phyloP scores from a whole-genome alignment of 2,888 invertebrate species.

The Osmoderma eremita region DNA sequence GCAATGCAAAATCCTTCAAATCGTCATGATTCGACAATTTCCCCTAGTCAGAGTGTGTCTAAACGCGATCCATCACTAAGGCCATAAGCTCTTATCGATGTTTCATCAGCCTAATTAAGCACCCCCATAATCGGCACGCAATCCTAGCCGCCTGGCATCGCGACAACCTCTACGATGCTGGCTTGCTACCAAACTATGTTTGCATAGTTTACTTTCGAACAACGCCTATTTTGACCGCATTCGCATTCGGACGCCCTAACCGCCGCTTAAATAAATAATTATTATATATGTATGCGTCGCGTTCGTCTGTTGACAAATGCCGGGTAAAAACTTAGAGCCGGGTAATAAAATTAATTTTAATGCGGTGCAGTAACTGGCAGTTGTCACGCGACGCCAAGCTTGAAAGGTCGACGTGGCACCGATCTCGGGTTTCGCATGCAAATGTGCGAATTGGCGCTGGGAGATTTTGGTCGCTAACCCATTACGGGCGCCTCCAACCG shows the following conservation, averaged over 20 bases:
- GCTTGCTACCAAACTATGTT: too few species aligned
- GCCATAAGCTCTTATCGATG: not conserved
- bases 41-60: too few species aligned
- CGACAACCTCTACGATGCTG: not conserved
- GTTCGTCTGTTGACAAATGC: slow-evolving; percentile 27
- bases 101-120: slow-evolving; percentile 13
- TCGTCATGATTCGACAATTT: too few species aligned
- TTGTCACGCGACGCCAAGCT: slow-evolving; percentile 6
- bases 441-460: not conserved
- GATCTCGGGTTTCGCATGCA: too few species aligned
- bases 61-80: too few species aligned
- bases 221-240: not conserved
- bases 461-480: too few species aligned
- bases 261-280: slow-evolving; percentile 23
- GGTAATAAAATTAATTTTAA: slow-evolving; percentile 36
- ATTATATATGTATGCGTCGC: slow-evolving; percentile 29
- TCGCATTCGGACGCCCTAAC: not conserved
- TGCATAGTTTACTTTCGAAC: too few species aligned
- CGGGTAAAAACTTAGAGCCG: slow-evolving; percentile 23
- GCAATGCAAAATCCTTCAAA: too few species aligned
- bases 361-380: slow-evolving; percentile 20
- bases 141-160: not conserved
- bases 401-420: too few species aligned
- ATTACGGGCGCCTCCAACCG: not conserved
- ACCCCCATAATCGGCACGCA: slow-evolving; percentile 4